Base-by-base conservation (phyloP, 2,888 invertebrate species). In the Parnassius smintheus region DNA sequence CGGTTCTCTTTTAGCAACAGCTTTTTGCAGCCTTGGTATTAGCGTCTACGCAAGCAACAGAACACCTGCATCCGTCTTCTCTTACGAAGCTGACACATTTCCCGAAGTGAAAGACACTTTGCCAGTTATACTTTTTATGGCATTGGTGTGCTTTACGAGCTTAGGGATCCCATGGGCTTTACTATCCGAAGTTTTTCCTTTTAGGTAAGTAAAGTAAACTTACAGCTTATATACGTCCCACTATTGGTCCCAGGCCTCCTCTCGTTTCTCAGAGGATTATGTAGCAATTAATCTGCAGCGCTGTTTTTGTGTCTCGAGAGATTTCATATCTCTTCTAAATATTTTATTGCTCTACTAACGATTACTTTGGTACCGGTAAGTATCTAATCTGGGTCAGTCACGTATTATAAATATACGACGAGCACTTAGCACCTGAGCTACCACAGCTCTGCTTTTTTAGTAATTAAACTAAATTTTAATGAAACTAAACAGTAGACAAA, bases 181-280 rank as follows among this genome's bases (percentile, higher is more conserved):
- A 65, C 69, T 93, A 11, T 92, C 93, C 25, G 94, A 94, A 76
- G 90, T 94, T 1, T 93, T 93, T 69, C 93, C 93, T 0, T 91
- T 93, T 68, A 93, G 92, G 93, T 93, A 76, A 78, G 70, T 61
- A 41, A 46, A 46, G 12, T 12, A 11, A 46, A 25, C 2, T 25
- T 25, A 2, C 35, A 35, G 35, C 7, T 35, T 35, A 35, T 35
- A 0, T 35, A 35, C 35, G 4, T 25, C 25, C 25, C 25, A 25
- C 3, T 25, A 7, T 4, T 25, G 3, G 25, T 2, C 35, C 4
- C 7, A 35, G 35, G 35, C 7, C 35, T 35, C 4, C 4, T 35
- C 3, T 25, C 25, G 4, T 25, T 25, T 35, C 35, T 35, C 1
- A 35, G 35, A 35, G 4, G 4, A 7, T 4, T 35, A 7, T 35